These are phyloP conservation scores for Megamerina dolium DNA, from an alignment of 2,888 invertebrate genomes.

Conservation along the genomic window DNA sequence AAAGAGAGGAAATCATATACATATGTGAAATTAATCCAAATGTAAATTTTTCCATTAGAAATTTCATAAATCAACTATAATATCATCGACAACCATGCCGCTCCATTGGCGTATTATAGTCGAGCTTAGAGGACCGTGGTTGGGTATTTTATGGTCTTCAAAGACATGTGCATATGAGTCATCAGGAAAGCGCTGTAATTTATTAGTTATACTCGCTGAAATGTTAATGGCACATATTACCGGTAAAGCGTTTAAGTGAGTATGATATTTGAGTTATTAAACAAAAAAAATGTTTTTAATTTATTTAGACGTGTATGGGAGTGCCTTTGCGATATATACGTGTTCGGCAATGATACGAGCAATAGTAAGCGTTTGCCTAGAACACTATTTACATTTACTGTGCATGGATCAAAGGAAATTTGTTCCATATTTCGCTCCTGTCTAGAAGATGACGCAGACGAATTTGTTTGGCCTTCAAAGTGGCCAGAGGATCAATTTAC, in stretches of 20 bases:
- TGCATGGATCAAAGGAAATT: conserved; percentile 26
- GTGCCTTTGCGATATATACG: conserved; percentile 28
- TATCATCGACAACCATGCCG: conserved; percentile 21
- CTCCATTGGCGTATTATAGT: conserved; percentile 30
- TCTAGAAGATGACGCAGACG: conserved; percentile 21
- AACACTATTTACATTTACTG: conserved; percentile 28
- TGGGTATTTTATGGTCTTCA: conserved; percentile 27
- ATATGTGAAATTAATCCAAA: no score
- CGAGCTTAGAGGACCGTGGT: conserved; percentile 30
- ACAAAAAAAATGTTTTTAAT: no score
- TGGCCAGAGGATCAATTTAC: conserved; percentile 29
- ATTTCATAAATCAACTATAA: conserved; percentile 25
- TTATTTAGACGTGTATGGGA: conserved; percentile 28
- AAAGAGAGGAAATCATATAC: no score
- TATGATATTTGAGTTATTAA: conserved; percentile 1
- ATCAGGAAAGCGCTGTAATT: conserved; percentile 24
- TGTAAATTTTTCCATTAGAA: no score
- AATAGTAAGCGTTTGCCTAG: conserved; percentile 23
- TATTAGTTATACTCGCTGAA: conserved; percentile 32
- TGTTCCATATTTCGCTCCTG: conserved; percentile 25
- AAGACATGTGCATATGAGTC: conserved; percentile 13
- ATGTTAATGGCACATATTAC: conserved; percentile 28
- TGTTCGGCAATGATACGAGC: conserved; percentile 30
- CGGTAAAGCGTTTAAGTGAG: conserved; percentile 29
- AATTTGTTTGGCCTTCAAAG: conserved; percentile 20